Conservation (phyloP, 2,113 vertebrate species). For the Myanophis thanlyinensis region DNA sequence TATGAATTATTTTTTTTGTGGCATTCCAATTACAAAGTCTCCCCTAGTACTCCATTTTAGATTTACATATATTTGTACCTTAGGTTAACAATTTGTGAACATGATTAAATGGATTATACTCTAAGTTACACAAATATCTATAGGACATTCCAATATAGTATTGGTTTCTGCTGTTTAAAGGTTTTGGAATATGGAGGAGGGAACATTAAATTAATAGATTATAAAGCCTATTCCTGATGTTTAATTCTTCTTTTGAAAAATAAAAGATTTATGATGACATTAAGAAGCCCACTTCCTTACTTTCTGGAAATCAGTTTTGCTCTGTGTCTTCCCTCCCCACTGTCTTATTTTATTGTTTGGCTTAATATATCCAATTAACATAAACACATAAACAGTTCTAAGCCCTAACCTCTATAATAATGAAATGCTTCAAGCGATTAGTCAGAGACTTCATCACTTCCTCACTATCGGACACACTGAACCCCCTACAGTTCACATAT, state of each 20-base stretch:
- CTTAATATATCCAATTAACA: background rate
- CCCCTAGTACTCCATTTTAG: background rate
- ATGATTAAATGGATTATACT: background rate
- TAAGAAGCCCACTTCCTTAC: background rate
- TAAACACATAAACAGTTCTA: background rate
- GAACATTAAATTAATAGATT: background rate
- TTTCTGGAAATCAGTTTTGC: background rate
- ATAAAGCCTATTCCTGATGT: background rate
- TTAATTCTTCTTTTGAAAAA: background rate
- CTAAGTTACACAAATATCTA: background rate
- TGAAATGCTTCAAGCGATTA: no score
- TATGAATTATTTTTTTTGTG: background rate
- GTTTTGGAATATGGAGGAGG: background rate
- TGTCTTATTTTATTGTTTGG: background rate
- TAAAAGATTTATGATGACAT: background rate
- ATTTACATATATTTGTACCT: background rate
- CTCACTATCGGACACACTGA: no score
- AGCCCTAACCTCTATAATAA: no score
- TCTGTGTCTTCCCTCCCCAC: no score
- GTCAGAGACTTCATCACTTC: no score
- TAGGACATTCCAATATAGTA: background rate
- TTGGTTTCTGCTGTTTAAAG: background rate
- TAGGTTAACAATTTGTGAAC: background rate
- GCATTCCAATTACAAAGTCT: background rate
- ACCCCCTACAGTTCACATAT: no score